Evolutionary conservation across 2,888 invertebrate species (phyloP).

Genomic region (Torymus tubicola): DNA sequence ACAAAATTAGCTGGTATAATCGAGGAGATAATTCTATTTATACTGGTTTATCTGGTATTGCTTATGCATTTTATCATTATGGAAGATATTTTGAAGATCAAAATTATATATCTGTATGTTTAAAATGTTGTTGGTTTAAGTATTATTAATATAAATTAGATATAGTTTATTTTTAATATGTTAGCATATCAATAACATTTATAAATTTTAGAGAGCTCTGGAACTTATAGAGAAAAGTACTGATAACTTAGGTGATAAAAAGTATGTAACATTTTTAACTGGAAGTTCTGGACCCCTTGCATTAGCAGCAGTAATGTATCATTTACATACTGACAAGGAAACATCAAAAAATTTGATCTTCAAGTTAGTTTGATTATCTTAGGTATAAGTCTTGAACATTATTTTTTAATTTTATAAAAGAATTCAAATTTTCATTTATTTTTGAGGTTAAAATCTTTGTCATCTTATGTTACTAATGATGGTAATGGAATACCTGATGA

Average conservation of each 20-base stretch:
- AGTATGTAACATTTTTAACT: slow-evolving; percentile 82
- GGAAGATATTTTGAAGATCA: slow-evolving; percentile 69
- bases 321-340: slow-evolving; percentile 78
- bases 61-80: slow-evolving; percentile 81
- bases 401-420: slow-evolving; percentile 9
- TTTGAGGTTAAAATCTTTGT: slow-evolving; percentile 79
- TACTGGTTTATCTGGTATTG: slow-evolving; percentile 86
- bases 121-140: not conserved
- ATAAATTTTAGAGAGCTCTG: slow-evolving; percentile 74
- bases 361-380: slow-evolving; percentile 75
- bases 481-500: slow-evolving; percentile 84
- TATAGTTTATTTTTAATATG: too few species aligned
- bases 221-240: slow-evolving; percentile 76
- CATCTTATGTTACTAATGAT: slow-evolving; percentile 78
- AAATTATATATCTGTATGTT: slow-evolving; percentile 66
- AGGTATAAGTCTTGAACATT: not conserved
- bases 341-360: slow-evolving; percentile 78
- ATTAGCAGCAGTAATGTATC: slow-evolving; percentile 80
- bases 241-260: slow-evolving; percentile 70
- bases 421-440: slow-evolving; percentile 22
- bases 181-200: too few species aligned
- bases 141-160: too few species aligned
- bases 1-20: slow-evolving; percentile 73
- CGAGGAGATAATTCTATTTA: slow-evolving; percentile 82
- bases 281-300: slow-evolving; percentile 84